A percentile compares a stretch with the other conserved stretches of the same genome.
These are phyloP conservation scores for Tribolium madens DNA, from an alignment of 1,140 invertebrate genomes.

Conservation along the genomic window DNA sequence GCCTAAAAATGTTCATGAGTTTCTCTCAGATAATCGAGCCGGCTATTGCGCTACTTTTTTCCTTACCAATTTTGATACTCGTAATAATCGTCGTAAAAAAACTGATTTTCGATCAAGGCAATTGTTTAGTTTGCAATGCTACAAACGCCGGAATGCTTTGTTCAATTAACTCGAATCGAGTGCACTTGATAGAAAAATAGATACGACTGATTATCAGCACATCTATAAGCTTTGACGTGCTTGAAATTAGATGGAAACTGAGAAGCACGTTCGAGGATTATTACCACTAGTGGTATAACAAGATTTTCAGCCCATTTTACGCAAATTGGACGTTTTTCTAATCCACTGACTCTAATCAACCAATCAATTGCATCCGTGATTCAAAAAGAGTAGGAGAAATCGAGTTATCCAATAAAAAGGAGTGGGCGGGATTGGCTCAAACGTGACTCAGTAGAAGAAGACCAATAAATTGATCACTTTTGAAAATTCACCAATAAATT, in stretches of 20 bases:
- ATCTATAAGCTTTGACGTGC: conserved; percentile 22
- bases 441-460: too few relatives aligned
- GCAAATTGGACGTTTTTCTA: background rate
- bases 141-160: background rate
- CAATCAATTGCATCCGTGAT: background rate
- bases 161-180: background rate
- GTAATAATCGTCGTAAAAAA: background rate
- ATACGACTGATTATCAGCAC: conserved; percentile 6
- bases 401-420: too few relatives aligned
- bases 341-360: background rate
- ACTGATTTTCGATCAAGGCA: background rate
- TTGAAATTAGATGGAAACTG: conserved; percentile 25
- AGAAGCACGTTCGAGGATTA: conserved; percentile 30
- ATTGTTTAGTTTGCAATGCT: too few relatives aligned
- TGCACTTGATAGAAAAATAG: background rate
- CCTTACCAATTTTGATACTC: background rate
- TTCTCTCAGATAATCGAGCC: conserved; percentile 18
- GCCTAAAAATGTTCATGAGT: conserved; percentile 34
- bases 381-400: background rate
- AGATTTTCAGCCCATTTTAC: background rate
- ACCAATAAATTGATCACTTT: too few relatives aligned
- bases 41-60: background rate
- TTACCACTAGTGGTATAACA: conserved; percentile 7
- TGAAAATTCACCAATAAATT: too few relatives aligned
- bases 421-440: too few relatives aligned